These are phyloP conservation scores for Heliconius congener DNA, from an alignment of 1,140 invertebrate genomes.

Conservation along the genomic window DNA sequence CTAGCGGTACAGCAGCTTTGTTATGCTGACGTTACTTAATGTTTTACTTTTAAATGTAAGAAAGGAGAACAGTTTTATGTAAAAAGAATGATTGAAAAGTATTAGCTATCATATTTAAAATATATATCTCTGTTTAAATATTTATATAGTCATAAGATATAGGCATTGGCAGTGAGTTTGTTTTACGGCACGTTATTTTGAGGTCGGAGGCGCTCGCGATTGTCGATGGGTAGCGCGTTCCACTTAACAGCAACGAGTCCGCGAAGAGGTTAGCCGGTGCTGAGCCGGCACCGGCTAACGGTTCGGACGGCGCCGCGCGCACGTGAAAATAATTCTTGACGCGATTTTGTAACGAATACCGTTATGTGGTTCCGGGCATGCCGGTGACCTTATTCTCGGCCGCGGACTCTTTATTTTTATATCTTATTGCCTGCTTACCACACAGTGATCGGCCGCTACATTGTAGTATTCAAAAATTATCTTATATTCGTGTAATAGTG, in stretches of 20 bases:
- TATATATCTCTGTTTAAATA: not conserved
- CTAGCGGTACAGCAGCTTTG: conserved; percentile 31
- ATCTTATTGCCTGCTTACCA: conserved; percentile 63
- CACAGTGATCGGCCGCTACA: conserved; percentile 33
- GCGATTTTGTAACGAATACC: conserved; percentile 80
- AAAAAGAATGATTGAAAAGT: not conserved
- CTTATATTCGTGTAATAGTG: not conserved
- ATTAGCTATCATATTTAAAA: not conserved
- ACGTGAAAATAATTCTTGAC: conserved; percentile 81
- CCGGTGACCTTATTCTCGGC: conserved; percentile 75
- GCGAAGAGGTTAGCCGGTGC: conserved; percentile 40
- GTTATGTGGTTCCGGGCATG: conserved; percentile 77
- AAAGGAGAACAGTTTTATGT: not conserved
- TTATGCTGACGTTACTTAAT: conserved; percentile 12
- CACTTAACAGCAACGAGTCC: conserved; percentile 53
- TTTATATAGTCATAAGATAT: not conserved
- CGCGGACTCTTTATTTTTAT: conserved; percentile 73
- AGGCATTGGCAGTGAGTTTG: not conserved
- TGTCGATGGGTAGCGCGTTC: conserved; percentile 51
- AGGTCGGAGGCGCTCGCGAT: conserved; percentile 29
- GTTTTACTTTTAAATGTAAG: not conserved
- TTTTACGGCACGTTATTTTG: conserved; percentile 14
- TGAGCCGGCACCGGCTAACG: conserved; percentile 60
- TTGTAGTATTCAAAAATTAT: conserved; percentile 10
- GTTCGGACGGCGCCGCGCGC: conserved; percentile 63